These are phyloP conservation scores for Phthorimaea operculella DNA, from an alignment of 1,140 invertebrate species.

Conservation along the genomic window DNA sequence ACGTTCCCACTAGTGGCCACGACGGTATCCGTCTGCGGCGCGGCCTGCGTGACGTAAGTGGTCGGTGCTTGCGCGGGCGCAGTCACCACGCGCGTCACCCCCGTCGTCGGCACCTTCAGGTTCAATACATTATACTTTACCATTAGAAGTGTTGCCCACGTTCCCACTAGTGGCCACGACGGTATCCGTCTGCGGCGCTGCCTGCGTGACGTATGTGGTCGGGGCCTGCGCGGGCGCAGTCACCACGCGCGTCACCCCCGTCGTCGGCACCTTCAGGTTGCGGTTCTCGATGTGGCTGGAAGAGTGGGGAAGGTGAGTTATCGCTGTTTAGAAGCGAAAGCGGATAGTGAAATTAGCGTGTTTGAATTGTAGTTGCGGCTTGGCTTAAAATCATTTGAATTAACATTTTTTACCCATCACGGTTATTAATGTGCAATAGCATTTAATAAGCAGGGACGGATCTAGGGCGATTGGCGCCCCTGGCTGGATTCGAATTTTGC, in stretches of 20 bases:
- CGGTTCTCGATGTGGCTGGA: conserved; percentile 61
- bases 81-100: too few species aligned
- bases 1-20: conserved; percentile 12
- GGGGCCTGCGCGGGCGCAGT: conserved; percentile 20
- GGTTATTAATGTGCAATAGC: too few species aligned
- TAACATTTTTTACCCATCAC: too few species aligned
- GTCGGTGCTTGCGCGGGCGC: not conserved
- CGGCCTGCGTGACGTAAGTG: conserved; percentile 8
- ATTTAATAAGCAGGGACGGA: too few species aligned
- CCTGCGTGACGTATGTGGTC: conserved; percentile 12
- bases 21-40: not conserved
- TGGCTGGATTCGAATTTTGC: too few species aligned
- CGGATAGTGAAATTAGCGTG: not conserved
- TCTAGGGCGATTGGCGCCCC: too few species aligned
- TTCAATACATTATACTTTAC: too few species aligned
- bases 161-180: conserved; percentile 7
- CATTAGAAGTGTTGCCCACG: conserved; percentile 10
- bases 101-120: conserved; percentile 56
- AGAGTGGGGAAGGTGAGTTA: conserved; percentile 1
- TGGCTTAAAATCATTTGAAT: too few species aligned
- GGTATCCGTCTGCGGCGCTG: not conserved
- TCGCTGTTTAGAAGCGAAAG: not conserved
- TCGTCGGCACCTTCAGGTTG: conserved; percentile 57
- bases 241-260: conserved; percentile 28
- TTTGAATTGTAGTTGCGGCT: too few species aligned